Base-by-base conservation (phyloP, 2,113 vertebrate species). In the Daphoenositta chrysoptera region DNA sequence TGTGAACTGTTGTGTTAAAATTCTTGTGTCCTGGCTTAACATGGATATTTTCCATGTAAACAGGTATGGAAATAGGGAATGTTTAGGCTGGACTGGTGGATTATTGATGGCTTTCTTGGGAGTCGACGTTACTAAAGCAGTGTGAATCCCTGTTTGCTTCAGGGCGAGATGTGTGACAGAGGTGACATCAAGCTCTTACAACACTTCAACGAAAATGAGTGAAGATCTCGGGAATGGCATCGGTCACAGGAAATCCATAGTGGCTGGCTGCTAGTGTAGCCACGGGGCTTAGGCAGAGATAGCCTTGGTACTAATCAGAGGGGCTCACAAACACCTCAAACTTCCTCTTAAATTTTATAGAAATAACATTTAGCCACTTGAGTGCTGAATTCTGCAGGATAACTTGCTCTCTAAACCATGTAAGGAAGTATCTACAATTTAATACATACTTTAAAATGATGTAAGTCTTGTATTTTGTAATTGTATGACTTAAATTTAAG, bases 91-190 rank as follows among this genome's bases (percentile, higher is more conserved):
- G 98, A 98, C 98, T 98, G 97, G 98, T 98, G 97, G 98, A 98
- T 98, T 99, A 98, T 98, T 97, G 97, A 98, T 98, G 98, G 97
- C 98, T 98, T 98, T 98, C 98, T 98, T 99, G 99, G 99, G 98
- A 99, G 97, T 99, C 99, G 98, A 99, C 99, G 98, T 99, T 99
- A 99, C 99, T 99, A 99, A 98, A 99, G 99, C 99, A 99, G 99
- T 99, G 99, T 99, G 98, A 99, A 99, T 99, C 99, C 99, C 99
- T 99, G 99, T 99, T 99, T 99, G 99, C 99, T 99, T 99, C 99
- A 99, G 99, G 99, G 99, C 99, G 99, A 99, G 99, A 99, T 99
- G 99, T 99, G 99, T 99, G 99, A 99, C 99, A 99, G 99, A 99
- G 99, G 99, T 99, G 99, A 98, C 99, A 99, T 99, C 99, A 99